These are phyloP conservation scores for Idaea biselata DNA, from an alignment of 2,888 invertebrate genomes.

Conservation along the genomic window DNA sequence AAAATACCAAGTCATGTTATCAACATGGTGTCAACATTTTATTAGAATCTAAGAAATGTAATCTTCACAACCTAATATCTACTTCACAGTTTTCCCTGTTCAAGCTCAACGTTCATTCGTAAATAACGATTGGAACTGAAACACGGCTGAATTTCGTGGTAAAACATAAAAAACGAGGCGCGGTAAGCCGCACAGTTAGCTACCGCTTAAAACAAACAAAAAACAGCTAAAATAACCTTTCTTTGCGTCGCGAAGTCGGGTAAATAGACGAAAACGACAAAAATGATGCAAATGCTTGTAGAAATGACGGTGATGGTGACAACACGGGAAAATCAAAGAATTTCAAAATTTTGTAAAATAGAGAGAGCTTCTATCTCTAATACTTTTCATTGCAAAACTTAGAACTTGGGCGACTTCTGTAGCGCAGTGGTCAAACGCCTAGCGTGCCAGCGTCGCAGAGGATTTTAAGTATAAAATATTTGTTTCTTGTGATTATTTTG, in stretches of 20 bases:
- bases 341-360: not conserved
- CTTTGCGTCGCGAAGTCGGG: too few species aligned
- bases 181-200: not conserved
- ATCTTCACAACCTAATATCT: constrained; percentile 15
- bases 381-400: not conserved
- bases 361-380: not conserved
- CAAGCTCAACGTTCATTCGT: constrained; percentile 33
- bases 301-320: constrained; percentile 19
- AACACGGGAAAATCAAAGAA: constrained; percentile 12
- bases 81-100: constrained; percentile 11
- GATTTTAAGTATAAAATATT: too few species aligned
- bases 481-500: too few species aligned
- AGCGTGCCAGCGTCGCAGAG: too few species aligned
- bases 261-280: constrained; percentile 13
- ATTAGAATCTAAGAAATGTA: too few species aligned
- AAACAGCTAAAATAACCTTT: constrained; percentile 10
- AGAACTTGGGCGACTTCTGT: not conserved
- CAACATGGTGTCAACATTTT: too few species aligned
- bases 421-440: too few species aligned
- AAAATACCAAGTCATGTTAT: too few species aligned
- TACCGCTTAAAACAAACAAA: constrained; percentile 8
- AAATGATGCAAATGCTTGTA: constrained; percentile 20
- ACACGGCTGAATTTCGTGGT: constrained; percentile 41
- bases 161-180: constrained; percentile 25
- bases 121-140: constrained; percentile 40